Evolutionary conservation across 1,140 invertebrate genomes (phyloP).

Genomic region (Drosophila gunungcola): DNA sequence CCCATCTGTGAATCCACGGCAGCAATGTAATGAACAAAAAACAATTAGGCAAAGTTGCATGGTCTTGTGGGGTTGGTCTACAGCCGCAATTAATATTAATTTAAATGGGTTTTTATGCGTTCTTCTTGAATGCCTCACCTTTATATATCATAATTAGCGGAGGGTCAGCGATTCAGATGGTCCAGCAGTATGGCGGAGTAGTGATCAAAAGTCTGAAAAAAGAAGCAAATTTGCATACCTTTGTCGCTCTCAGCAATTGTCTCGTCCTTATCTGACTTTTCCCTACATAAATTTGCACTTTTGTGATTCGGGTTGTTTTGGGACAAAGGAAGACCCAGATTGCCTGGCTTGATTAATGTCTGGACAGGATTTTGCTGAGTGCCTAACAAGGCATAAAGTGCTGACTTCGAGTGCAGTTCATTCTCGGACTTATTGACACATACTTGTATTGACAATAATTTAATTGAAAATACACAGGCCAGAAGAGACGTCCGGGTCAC

Average conservation of each 20-base stretch:
- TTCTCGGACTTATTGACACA: conserved; percentile 50
- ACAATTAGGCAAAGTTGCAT: conserved; percentile 64
- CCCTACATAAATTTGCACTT: conserved; percentile 68
- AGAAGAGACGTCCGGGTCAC: conserved; percentile 3
- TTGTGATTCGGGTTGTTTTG: conserved; percentile 40
- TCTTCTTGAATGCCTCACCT: conserved; percentile 42
- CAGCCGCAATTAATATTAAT: conserved; percentile 77
- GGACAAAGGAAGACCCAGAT: background rate
- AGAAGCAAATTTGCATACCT: conserved; percentile 65
- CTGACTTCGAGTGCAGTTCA: conserved; percentile 23
- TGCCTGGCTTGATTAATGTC: conserved; percentile 52
- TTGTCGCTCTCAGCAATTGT: conserved; percentile 26
- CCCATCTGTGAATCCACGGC: background rate
- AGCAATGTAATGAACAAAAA: conserved; percentile 61
- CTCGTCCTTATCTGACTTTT: conserved; percentile 23
- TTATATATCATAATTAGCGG: conserved; percentile 79
- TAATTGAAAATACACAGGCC: conserved; percentile 55
- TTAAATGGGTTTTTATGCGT: conserved; percentile 66
- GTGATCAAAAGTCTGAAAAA: conserved; percentile 5
- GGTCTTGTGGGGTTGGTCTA: conserved; percentile 6
- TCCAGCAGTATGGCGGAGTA: conserved; percentile 13
- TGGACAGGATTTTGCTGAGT: conserved; percentile 51
- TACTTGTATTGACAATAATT: conserved; percentile 53
- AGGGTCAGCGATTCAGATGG: conserved; percentile 10
- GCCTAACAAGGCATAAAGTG: conserved; percentile 36